Evolutionary conservation across 2,797 vertebrate species (phyloP).

Genomic region (Monodelphis domestica): DNA sequence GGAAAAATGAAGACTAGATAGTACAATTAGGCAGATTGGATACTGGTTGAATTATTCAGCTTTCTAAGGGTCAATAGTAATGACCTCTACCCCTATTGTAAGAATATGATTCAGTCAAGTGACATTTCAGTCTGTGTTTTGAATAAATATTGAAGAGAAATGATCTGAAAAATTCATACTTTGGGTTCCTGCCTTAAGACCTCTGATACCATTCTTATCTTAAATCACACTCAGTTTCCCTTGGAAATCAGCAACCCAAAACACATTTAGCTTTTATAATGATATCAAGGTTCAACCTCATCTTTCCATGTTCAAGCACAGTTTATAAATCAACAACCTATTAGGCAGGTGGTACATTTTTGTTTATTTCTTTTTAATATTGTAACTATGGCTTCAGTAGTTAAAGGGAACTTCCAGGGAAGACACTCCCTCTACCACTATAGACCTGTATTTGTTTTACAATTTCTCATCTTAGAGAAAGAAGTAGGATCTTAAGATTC

Average conservation of each 20-base stretch:
- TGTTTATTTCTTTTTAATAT: background rate
- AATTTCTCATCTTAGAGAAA: background rate
- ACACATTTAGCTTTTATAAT: background rate
- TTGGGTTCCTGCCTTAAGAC: background rate
- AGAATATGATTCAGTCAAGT: background rate
- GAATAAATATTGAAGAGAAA: slow-evolving; percentile 13
- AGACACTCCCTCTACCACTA: background rate
- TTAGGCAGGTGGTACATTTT: rapidly evolving
- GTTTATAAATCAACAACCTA: background rate
- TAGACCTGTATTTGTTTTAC: background rate
- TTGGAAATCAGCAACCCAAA: background rate
- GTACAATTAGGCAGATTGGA: background rate
- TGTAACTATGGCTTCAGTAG: too few species aligned
- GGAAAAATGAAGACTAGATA: too few species aligned
- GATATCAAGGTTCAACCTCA: background rate
- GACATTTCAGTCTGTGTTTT: background rate
- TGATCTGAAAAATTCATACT: background rate
- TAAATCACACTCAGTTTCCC: background rate
- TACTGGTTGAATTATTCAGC: background rate
- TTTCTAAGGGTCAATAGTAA: background rate
- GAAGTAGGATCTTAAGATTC: background rate
- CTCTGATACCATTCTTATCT: background rate
- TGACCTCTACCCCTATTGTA: background rate
- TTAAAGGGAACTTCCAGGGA: background rate
- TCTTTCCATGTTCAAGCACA: background rate